phyloP scores from a whole-genome alignment of 2,797 vertebrate species.

The Amazona ochrocephala region DNA sequence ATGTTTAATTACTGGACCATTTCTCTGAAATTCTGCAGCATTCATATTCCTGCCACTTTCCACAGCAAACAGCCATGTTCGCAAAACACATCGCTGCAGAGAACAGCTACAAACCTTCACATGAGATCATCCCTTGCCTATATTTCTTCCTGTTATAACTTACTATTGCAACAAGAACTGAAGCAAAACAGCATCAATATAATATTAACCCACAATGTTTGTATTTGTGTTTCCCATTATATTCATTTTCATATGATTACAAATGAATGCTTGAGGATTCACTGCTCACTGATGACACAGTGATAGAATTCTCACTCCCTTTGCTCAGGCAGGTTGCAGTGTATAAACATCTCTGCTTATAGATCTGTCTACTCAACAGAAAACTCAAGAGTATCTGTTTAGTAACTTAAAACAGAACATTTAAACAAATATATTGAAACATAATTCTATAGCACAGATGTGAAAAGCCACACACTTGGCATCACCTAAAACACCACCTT shows the following conservation, averaged over 20 bases:
- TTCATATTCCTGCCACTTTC: background rate
- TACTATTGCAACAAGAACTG: background rate
- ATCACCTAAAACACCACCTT: conserved; percentile 75
- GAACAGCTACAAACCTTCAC: background rate
- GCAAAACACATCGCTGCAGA: background rate
- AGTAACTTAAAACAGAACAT: background rate
- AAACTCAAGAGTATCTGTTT: background rate
- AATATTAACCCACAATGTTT: background rate
- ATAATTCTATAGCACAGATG: background rate
- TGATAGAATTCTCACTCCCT: background rate
- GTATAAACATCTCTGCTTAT: background rate
- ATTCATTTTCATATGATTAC: background rate
- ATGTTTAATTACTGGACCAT: background rate
- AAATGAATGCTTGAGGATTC: background rate
- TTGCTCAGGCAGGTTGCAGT: background rate
- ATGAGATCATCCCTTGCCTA: background rate
- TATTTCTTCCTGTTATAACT: background rate
- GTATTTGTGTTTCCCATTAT: no score
- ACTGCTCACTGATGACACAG: background rate
- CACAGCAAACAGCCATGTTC: background rate
- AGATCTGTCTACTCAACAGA: background rate
- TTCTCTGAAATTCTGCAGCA: background rate
- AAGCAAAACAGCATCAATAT: background rate
- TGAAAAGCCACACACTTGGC: background rate
- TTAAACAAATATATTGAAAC: background rate